Evolutionary conservation across 2,113 vertebrate species (phyloP), one percentile per base, ranked within the genome.

Genomic region (Mastomys natalensis): DNA sequence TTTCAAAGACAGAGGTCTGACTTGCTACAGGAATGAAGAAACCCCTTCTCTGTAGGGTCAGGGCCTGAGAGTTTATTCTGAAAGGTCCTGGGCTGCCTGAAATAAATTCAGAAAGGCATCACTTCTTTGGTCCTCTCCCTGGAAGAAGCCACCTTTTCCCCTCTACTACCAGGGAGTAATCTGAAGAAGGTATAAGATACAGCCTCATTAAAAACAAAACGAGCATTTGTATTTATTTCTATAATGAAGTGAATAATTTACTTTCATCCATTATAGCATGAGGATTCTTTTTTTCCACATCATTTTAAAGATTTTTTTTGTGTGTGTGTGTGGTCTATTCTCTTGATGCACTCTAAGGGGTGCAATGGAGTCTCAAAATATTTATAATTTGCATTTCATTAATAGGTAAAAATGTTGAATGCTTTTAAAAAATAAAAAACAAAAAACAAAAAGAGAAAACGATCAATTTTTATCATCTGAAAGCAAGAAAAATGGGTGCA

Each of bases 401-500:
- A 6, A 29, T 45, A 48, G 24, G 24, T 48, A 29, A 66, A 66
- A 66, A 12, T 66, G 64, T 66, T 66, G 64, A 66, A 66, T 12
- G 10, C 26, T 66, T 31, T 66, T 31, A 66, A 31, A 66, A 66
- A 66, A 24, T 64, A 31, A 66, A 66, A 66, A 66, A 66, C 64
- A 66, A 22, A 62, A 62, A 62, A 31, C 8, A 74, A 81, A 62
- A 81, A 73, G 17, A 74, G 84, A 55, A 94, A 94, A 91, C 66
- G 8, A 90, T 86, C 16, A 88, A 94, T 85, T 87, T 93, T 92
- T 93, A 64, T 92, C 80, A 90, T 76, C 86, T 78, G 21, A 9
- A 93, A 91, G 24, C 53, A 95, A 90, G 53, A 93, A 92, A 76
- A 86, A 6, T 3, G 3, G 43, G 24, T 53, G 89, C 78, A 90